phyloP scores from a whole-genome alignment of 2,888 invertebrate genomes.

The Dynastes tityus region DNA sequence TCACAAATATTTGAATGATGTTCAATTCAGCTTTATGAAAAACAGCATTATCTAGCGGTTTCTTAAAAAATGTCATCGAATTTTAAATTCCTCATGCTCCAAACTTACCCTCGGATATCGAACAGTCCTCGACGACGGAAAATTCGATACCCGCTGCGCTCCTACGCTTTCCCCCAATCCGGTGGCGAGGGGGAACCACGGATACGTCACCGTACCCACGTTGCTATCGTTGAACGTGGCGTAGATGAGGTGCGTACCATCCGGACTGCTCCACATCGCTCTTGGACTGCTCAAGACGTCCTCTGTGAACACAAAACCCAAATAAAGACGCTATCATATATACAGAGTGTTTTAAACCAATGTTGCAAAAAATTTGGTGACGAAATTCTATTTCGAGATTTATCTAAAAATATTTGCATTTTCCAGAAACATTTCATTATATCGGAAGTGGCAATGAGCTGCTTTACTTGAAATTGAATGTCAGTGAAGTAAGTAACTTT shows the following conservation, averaged over 20 bases:
- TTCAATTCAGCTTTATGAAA: too few species aligned
- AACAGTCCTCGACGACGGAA: conserved; percentile 85
- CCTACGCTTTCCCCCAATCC: conserved; percentile 75
- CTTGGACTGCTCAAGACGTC: conserved; percentile 87
- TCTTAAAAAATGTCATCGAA: too few species aligned
- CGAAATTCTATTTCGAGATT: too few species aligned
- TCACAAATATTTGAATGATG: too few species aligned
- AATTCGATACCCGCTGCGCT: conserved; percentile 73
- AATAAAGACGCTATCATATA: neutral
- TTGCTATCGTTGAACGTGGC: conserved; percentile 89
- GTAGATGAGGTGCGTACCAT: conserved; percentile 88
- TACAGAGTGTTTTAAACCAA: neutral
- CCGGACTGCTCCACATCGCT: conserved; percentile 90
- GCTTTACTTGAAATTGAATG: too few species aligned
- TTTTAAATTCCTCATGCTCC: too few species aligned
- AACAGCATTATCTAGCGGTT: too few species aligned
- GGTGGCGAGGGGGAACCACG: conserved; percentile 84
- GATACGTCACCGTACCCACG: conserved; percentile 85
- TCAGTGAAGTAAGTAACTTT: too few species aligned
- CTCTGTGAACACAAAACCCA: conserved; percentile 75
- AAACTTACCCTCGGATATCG: conserved; percentile 85
- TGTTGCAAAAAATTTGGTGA: too few species aligned
- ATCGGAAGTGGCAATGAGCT: too few species aligned
- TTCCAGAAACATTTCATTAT: too few species aligned
- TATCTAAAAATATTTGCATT: too few species aligned